Percentiles rank a stretch among this genome's conserved stretches.
phyloP scores from a whole-genome alignment of 23 tunicate genomes.

The Trididemnum nubilum region DNA sequence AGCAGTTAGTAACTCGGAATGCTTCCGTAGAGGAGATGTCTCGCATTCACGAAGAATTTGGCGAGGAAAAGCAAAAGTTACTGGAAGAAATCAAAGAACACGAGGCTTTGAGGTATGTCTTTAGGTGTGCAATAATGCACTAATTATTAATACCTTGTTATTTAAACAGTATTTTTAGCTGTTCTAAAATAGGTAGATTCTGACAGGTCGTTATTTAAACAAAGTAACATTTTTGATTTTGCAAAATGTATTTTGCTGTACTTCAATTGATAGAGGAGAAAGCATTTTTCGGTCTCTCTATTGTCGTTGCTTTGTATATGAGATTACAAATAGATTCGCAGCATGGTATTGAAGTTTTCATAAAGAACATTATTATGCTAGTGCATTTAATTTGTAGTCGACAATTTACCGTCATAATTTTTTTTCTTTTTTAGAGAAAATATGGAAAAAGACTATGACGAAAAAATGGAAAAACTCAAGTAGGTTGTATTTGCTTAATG shows the following conservation, averaged over 20 bases:
- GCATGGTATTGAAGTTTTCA: too few species aligned
- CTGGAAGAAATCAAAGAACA: constrained; percentile 29
- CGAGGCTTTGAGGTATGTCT: constrained; percentile 35
- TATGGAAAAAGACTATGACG: background rate
- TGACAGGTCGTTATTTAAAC: too few species aligned
- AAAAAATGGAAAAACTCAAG: constrained; percentile 15
- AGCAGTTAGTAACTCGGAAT: constrained; percentile 59
- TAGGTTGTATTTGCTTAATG: background rate
- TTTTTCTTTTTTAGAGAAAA: background rate
- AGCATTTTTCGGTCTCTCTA: too few species aligned
- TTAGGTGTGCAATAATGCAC: background rate
- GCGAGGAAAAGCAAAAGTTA: constrained; percentile 52
- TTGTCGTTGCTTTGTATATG: too few species aligned
- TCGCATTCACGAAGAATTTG: constrained; percentile 46
- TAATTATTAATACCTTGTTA: background rate
- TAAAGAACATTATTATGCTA: too few species aligned
- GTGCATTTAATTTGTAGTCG: too few species aligned
- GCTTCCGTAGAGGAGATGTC: constrained; percentile 65
- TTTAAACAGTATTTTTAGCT: background rate
- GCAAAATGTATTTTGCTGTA: too few species aligned
- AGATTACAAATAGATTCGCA: too few species aligned
- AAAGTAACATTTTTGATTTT: too few species aligned
- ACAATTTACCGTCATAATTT: too few species aligned
- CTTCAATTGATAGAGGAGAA: too few species aligned
- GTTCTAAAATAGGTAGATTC: too few species aligned